phyloP scores from a whole-genome alignment of 1,140 invertebrate species.

The Palaemon carinicauda region DNA sequence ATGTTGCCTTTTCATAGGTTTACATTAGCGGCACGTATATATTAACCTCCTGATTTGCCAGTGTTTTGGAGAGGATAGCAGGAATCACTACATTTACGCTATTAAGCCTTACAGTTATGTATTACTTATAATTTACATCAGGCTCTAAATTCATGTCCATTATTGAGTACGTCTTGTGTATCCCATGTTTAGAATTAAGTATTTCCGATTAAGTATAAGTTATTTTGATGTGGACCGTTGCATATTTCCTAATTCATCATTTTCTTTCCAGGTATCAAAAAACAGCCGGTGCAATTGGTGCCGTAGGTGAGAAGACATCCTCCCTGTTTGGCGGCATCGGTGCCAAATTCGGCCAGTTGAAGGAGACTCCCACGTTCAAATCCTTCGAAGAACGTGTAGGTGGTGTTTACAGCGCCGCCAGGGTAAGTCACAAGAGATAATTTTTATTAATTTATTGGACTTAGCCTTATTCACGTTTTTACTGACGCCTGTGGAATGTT shows the following conservation, averaged over 20 bases:
- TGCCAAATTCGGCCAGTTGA: conserved; percentile 67
- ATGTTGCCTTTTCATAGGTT: no score
- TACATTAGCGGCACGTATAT: no score
- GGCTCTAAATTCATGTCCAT: no score
- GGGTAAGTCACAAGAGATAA: conserved; percentile 62
- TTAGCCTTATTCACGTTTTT: not conserved
- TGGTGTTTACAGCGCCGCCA: conserved; percentile 69
- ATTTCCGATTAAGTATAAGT: no score
- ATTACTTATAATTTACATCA: no score
- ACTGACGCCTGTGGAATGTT: not conserved
- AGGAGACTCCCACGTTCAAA: conserved; percentile 71
- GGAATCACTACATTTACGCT: no score
- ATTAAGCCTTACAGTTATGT: no score
- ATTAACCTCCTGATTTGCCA: no score
- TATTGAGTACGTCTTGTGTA: no score
- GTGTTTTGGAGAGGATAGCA: no score
- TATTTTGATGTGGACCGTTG: not conserved
- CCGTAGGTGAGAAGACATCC: conserved; percentile 67
- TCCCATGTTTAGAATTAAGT: not conserved
- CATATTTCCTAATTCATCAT: not conserved
- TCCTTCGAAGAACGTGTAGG: conserved; percentile 71
- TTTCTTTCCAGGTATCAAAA: conserved; percentile 63
- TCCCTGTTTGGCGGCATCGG: conserved; percentile 65
- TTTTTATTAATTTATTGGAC: not conserved
- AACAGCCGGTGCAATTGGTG: conserved; percentile 64